Conservation (phyloP, 2,797 vertebrate genomes). For the Meriones psammophilus region DNA sequence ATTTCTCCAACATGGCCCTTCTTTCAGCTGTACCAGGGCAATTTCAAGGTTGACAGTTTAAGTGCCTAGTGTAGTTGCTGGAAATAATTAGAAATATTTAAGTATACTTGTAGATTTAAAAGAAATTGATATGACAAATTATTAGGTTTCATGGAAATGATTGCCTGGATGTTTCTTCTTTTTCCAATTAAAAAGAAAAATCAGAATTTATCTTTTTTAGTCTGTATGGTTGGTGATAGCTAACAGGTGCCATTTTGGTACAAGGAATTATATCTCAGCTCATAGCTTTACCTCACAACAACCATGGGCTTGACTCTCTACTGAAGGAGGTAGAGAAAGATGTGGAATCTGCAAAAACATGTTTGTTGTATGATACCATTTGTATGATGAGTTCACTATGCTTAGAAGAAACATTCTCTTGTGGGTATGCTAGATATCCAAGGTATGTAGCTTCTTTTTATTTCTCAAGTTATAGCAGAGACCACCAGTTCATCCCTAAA, state of each 20-base stretch:
- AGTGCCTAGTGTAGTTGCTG: neutral
- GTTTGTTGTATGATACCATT: neutral
- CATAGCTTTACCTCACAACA: neutral
- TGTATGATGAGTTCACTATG: neutral
- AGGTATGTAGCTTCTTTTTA: neutral
- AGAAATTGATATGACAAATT: neutral
- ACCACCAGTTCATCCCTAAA: neutral
- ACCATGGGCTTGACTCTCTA: neutral
- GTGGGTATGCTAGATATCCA: neutral
- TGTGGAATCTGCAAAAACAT: neutral
- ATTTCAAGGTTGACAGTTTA: neutral
- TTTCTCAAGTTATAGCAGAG: neutral
- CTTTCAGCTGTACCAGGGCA: neutral
- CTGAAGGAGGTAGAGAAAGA: neutral
- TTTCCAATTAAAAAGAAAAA: too few relatives aligned
- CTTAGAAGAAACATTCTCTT: neutral
- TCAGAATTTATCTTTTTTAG: neutral
- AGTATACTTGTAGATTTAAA: neutral
- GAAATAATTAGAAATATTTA: conserved; percentile 16
- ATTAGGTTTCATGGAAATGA: neutral
- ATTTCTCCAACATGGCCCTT: neutral
- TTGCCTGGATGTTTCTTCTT: neutral
- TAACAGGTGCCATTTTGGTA: neutral
- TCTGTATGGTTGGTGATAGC: neutral
- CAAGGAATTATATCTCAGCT: neutral